These are phyloP conservation scores for Alectura lathami DNA, from an alignment of 2,113 vertebrate genomes.

Conservation along the genomic window DNA sequence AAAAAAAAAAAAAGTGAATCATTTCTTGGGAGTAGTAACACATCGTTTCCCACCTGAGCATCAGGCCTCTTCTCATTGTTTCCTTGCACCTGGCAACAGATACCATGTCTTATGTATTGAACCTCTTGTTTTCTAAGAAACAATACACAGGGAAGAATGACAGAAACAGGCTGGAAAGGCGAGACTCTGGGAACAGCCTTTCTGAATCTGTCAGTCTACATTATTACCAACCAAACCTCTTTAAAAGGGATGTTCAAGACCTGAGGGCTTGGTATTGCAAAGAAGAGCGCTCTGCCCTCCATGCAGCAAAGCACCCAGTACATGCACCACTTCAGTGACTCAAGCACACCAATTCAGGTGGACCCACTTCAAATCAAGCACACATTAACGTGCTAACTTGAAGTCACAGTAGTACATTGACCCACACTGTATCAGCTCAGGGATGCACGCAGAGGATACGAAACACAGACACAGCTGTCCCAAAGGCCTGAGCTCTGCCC, in stretches of 20 bases:
- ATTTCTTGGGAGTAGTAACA: neutral
- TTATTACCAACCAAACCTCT: neutral
- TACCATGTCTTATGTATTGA: neutral
- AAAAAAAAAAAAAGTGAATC: neutral
- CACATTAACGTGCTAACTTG: neutral
- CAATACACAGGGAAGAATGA: neutral
- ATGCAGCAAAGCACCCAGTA: neutral
- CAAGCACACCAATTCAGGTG: neutral
- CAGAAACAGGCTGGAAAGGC: slow-evolving; percentile 42
- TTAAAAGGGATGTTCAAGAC: neutral
- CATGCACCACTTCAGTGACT: slow-evolving; percentile 18
- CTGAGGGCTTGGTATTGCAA: neutral
- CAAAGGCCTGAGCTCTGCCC: neutral
- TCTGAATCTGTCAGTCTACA: slow-evolving; percentile 34
- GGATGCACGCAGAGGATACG: neutral
- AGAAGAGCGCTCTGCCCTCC: neutral
- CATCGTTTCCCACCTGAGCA: slow-evolving; percentile 30
- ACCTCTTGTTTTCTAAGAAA: slow-evolving; percentile 22
- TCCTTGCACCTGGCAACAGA: slow-evolving; percentile 39
- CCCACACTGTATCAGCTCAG: neutral
- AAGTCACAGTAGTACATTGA: neutral
- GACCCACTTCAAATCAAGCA: neutral
- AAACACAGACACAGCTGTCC: neutral
- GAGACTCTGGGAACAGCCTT: neutral
- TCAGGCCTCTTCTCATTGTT: slow-evolving; percentile 25